Evolutionary conservation across 2,888 invertebrate species (phyloP).

Genomic region (Nymphalis c-album): DNA sequence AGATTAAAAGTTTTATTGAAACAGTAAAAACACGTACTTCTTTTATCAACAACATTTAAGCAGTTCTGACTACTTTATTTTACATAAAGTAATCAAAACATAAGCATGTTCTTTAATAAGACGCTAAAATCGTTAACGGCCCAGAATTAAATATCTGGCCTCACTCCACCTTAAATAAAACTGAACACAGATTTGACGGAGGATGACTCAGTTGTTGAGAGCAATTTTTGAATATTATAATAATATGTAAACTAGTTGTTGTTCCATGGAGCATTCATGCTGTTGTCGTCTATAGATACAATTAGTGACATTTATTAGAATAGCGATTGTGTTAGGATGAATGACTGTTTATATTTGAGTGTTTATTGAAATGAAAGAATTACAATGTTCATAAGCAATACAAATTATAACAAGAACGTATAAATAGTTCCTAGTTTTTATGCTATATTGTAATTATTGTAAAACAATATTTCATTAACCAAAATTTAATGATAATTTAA

Average conservation of each 20-base stretch:
- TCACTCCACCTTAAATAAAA: constrained; percentile 58
- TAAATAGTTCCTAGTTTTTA: not conserved
- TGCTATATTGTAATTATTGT: not conserved
- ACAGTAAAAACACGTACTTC: not conserved
- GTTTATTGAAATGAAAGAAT: constrained; percentile 24
- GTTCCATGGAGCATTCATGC: constrained; percentile 51
- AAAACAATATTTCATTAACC: constrained; percentile 5
- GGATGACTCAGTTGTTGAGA: constrained; percentile 77
- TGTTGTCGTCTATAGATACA: constrained; percentile 59
- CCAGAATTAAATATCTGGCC: not conserved
- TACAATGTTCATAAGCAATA: constrained; percentile 21
- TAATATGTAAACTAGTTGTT: constrained; percentile 77
- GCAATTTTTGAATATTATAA: constrained; percentile 77
- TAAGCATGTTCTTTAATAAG: not conserved
- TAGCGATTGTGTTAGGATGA: constrained; percentile 56
- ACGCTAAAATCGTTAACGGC: not conserved
- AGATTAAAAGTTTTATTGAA: not conserved
- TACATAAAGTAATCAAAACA: not conserved
- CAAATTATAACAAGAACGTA: constrained; percentile 11
- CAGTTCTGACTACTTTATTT: not conserved
- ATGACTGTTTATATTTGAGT: constrained; percentile 38
- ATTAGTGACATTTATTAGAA: constrained; percentile 76
- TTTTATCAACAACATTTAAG: not conserved
- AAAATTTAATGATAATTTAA: no score
- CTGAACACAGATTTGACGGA: constrained; percentile 64